These are phyloP conservation scores for Glyphotaelius pellucidus DNA, from an alignment of 2,888 invertebrate genomes.

Conservation along the genomic window DNA sequence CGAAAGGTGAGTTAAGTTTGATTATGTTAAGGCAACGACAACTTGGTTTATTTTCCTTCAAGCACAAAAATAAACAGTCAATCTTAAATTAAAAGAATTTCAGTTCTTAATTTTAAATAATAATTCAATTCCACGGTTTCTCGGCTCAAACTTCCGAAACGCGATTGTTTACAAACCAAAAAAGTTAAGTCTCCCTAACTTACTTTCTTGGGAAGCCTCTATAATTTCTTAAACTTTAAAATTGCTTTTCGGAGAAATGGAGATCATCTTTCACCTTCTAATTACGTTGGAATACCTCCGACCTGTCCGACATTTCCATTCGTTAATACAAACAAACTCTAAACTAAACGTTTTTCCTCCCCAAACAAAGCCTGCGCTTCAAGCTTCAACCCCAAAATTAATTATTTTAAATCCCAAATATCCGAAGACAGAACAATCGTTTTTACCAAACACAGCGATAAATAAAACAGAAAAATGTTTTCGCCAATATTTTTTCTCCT, in stretches of 20 bases:
- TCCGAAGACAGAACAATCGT: slow-evolving; percentile 39
- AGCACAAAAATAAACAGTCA: background rate
- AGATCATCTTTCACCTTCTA: slow-evolving; percentile 45
- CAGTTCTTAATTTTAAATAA: background rate
- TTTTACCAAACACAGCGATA: slow-evolving; percentile 25
- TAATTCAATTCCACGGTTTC: background rate
- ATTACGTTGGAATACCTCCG: slow-evolving; percentile 14
- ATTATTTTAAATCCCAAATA: slow-evolving; percentile 38
- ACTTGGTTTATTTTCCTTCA: background rate
- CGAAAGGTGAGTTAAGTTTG: background rate
- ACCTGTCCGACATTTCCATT: slow-evolving; percentile 33
- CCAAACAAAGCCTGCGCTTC: background rate
- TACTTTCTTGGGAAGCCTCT: slow-evolving; percentile 14
- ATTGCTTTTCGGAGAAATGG: slow-evolving; percentile 16
- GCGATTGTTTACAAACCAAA: background rate
- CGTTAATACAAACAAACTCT: slow-evolving; percentile 33
- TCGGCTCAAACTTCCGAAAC: background rate
- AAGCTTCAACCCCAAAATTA: slow-evolving; percentile 22
- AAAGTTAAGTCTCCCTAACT: background rate
- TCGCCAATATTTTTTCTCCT: background rate
- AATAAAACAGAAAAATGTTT: background rate
- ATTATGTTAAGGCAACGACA: background rate
- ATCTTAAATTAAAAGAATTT: background rate
- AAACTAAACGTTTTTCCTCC: background rate
- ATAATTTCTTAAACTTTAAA: slow-evolving; percentile 45